These are phyloP conservation scores for Hippopotamus amphibius DNA, from an alignment of 2,113 vertebrate species.

Conservation along the genomic window DNA sequence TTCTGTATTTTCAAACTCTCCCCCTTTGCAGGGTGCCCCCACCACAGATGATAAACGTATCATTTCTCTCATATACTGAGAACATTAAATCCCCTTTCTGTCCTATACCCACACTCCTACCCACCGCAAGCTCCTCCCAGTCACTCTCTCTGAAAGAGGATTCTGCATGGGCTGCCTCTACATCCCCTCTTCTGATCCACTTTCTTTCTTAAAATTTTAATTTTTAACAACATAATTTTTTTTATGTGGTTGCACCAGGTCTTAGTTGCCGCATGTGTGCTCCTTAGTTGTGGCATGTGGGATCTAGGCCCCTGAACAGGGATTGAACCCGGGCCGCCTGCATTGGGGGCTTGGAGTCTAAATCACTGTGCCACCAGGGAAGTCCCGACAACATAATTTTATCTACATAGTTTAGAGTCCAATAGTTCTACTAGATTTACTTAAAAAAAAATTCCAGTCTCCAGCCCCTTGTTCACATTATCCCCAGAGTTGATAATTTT, in stretches of 20 bases:
- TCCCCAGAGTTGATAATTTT: not conserved
- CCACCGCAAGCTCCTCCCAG: fast-evolving
- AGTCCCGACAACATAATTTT: not conserved
- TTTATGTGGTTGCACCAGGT: no score
- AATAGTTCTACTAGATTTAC: not conserved
- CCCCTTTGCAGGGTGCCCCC: not conserved
- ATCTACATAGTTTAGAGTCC: not conserved
- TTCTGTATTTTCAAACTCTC: not conserved
- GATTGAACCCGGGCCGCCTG: no score
- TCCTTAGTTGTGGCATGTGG: no score
- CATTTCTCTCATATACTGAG: not conserved
- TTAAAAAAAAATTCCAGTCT: not conserved
- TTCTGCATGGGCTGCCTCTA: not conserved
- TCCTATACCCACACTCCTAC: not conserved
- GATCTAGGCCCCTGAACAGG: no score
- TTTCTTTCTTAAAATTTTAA: not conserved
- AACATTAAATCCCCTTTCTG: not conserved
- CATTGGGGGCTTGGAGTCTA: no score
- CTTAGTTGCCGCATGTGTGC: no score
- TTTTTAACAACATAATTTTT: not conserved
- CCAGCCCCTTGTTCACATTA: not conserved
- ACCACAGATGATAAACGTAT: not conserved
- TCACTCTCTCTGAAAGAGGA: not conserved
- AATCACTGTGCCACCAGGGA: no score
- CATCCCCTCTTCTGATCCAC: not conserved